Percentiles rank a stretch among this genome's conserved stretches.
Conservation (phyloP, 2,888 invertebrate species). For the Penaeus monodon region DNA sequence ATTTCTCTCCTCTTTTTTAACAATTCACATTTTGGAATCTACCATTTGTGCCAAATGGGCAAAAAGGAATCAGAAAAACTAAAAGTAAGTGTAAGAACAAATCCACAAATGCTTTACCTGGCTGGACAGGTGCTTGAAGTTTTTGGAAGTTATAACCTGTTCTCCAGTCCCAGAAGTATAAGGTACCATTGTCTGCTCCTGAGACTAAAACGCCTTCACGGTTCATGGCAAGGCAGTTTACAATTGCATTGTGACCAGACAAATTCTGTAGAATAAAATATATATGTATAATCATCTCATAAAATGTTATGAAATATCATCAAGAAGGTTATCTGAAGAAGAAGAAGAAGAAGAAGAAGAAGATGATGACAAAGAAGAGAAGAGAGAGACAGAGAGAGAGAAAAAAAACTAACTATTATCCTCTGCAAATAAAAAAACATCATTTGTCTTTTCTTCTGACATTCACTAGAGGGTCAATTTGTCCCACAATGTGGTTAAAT, state of each 20-base stretch:
- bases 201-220: slow-evolving; percentile 93
- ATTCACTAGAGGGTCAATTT: neutral
- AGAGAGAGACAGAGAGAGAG: no score
- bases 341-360: no score
- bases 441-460: no score
- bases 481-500: neutral
- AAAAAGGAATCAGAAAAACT: neutral
- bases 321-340: neutral
- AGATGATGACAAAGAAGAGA: no score
- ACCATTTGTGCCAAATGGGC: neutral
- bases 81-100: neutral
- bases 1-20: no score
- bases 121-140: slow-evolving; percentile 92
- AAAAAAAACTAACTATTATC: neutral
- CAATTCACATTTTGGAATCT: no score
- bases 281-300: neutral
- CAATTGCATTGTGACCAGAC: slow-evolving; percentile 95
- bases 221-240: slow-evolving; percentile 96
- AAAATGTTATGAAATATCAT: neutral
- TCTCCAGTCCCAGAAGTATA: slow-evolving; percentile 99
- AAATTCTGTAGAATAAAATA: slow-evolving; percentile 79
- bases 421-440: neutral
- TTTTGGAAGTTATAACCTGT: slow-evolving; percentile 99
- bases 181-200: slow-evolving; percentile 97
- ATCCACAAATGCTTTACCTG: slow-evolving; percentile 69